These are phyloP conservation scores for Rhinolophus sinicus DNA, from an alignment of 2,113 vertebrate species.

Conservation along the genomic window DNA sequence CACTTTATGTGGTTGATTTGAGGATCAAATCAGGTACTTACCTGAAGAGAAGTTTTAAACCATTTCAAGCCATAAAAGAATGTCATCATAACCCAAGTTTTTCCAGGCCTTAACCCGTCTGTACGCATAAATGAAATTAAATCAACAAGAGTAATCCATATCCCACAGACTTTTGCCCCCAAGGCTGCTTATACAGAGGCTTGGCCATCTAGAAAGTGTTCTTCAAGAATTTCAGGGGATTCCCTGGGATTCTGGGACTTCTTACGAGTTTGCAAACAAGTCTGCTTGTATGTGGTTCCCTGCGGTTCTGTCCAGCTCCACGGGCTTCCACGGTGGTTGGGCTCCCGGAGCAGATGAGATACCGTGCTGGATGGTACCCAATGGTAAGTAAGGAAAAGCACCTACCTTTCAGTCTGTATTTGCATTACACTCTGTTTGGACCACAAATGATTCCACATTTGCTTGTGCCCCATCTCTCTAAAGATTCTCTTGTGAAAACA, in stretches of 20 bases:
- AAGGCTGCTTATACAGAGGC: background rate
- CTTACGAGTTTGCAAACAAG: background rate
- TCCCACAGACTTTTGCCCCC: background rate
- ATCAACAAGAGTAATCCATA: conserved; percentile 19
- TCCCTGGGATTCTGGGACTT: background rate
- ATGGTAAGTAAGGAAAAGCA: background rate
- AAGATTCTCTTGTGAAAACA: background rate
- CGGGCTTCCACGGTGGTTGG: fast-evolving
- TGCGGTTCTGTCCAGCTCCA: background rate
- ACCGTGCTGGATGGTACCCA: background rate
- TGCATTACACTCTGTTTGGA: background rate
- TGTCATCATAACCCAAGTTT: background rate
- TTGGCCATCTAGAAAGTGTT: background rate
- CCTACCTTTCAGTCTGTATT: background rate
- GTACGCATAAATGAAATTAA: background rate
- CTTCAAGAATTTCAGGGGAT: background rate
- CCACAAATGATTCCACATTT: background rate
- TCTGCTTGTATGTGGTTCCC: background rate
- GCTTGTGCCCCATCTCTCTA: background rate
- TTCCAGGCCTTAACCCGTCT: background rate
- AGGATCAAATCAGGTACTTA: background rate
- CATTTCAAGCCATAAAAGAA: background rate
- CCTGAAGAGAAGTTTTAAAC: conserved; percentile 4
- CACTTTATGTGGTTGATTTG: background rate
- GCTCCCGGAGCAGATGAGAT: no score